These are phyloP conservation scores for Coelopa pilipes DNA, from an alignment of 2,888 invertebrate genomes.

Conservation along the genomic window DNA sequence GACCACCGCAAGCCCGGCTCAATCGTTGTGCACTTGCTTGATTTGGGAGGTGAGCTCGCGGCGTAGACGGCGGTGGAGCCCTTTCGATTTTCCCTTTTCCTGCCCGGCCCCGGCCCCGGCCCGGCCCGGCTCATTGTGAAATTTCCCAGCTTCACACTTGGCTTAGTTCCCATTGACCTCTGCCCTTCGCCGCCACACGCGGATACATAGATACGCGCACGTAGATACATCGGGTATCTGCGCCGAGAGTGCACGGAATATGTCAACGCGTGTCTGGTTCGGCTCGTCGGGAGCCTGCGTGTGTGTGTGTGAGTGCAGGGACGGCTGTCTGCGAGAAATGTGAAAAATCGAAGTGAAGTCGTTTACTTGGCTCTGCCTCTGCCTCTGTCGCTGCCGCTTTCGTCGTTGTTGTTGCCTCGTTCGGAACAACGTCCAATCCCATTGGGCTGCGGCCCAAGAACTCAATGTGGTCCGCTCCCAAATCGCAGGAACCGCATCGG, in stretches of 20 bases:
- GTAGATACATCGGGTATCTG: conserved; percentile 3
- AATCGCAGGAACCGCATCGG: no score
- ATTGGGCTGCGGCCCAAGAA: no score
- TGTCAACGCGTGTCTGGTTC: conserved; percentile 17
- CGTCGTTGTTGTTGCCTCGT: no score
- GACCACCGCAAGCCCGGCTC: not conserved
- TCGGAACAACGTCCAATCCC: no score
- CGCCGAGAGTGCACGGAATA: not conserved
- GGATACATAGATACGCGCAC: conserved; percentile 2
- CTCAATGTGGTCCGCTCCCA: no score
- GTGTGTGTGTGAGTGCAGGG: no score
- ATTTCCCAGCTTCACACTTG: conserved; percentile 25
- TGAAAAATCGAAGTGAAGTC: conserved; percentile 34
- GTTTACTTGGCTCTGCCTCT: no score
- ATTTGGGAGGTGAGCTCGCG: conserved; percentile 38
- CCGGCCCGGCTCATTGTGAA: conserved; percentile 26
- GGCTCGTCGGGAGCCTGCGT: no score
- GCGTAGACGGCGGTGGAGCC: no score
- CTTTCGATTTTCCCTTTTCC: no score
- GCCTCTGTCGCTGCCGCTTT: no score
- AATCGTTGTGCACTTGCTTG: conserved; percentile 23
- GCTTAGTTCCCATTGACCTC: conserved; percentile 29
- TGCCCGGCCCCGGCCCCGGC: no score
- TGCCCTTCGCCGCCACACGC: conserved; percentile 6
- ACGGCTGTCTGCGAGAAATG: conserved; percentile 7